phyloP scores from a whole-genome alignment of 2,888 invertebrate genomes.

The Parelbella ahira region DNA sequence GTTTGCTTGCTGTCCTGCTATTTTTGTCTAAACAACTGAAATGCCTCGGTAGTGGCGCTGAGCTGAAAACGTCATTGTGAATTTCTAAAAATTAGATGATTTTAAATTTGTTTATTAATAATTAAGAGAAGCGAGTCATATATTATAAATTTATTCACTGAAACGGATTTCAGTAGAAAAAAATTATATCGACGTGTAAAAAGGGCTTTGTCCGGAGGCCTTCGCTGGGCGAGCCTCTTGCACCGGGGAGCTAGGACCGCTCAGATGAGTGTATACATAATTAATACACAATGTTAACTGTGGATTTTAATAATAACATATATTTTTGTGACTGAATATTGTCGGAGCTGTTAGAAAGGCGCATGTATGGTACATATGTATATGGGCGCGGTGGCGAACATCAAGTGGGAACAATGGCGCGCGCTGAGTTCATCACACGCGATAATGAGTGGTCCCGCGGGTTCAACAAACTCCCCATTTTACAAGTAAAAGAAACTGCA shows the following conservation, averaged over 20 bases:
- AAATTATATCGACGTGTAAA: constrained; percentile 11
- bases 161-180: constrained; percentile 1
- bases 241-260: constrained; percentile 10
- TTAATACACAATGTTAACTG: background rate
- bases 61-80: too few species aligned
- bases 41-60: too few species aligned
- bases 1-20: too few species aligned
- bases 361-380: constrained; percentile 35
- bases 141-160: too few species aligned
- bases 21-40: too few species aligned
- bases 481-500: constrained; percentile 60
- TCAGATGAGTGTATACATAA: background rate
- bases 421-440: constrained; percentile 69
- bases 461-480: constrained; percentile 75
- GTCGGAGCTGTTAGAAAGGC: constrained; percentile 11
- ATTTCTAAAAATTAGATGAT: too few species aligned
- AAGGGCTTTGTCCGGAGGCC: constrained; percentile 24
- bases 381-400: constrained; percentile 45
- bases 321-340: constrained; percentile 9
- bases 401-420: constrained; percentile 62
- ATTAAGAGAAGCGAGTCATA: too few species aligned
- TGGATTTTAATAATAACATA: constrained; percentile 13
- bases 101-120: too few species aligned
- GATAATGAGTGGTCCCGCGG: constrained; percentile 73
- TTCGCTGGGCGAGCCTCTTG: constrained; percentile 6